These are phyloP conservation scores for Spinibarbus caldwelli DNA, from an alignment of 2,797 vertebrate species.

Conservation along the genomic window DNA sequence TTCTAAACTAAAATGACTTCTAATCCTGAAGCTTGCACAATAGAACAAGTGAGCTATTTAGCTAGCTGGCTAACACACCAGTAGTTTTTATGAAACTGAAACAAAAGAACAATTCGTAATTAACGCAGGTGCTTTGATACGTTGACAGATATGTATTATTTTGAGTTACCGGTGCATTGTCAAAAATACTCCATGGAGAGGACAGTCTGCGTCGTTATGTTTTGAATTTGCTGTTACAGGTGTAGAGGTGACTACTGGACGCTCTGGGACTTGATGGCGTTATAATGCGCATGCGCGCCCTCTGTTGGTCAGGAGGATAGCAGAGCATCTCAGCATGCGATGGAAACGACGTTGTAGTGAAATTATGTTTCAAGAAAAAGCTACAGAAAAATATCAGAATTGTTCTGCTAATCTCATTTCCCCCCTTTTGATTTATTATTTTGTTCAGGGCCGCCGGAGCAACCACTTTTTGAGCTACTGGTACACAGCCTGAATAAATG, in stretches of 20 bases:
- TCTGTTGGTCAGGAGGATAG: neutral
- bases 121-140: neutral
- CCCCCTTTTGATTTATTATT: neutral
- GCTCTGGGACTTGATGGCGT: neutral
- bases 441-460: no score
- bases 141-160: neutral
- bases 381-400: no score
- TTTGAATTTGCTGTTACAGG: slow-evolving; percentile 28
- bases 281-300: neutral
- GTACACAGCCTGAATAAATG: no score
- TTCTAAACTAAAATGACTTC: neutral
- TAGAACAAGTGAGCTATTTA: neutral
- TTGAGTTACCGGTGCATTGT: slow-evolving; percentile 53
- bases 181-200: slow-evolving; percentile 36
- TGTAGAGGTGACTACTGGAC: slow-evolving; percentile 11
- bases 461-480: no score
- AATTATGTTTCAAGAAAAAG: neutral
- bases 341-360: no score
- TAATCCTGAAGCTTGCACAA: neutral
- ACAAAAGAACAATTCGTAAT: neutral
- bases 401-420: neutral
- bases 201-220: slow-evolving; percentile 18
- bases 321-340: neutral
- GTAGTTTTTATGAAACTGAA: neutral
- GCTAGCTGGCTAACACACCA: slow-evolving; percentile 20